Percentiles rank a stretch among this genome's conserved stretches.
Conservation (phyloP, 2,797 vertebrate species). For the Mormyrops attenuatus region DNA sequence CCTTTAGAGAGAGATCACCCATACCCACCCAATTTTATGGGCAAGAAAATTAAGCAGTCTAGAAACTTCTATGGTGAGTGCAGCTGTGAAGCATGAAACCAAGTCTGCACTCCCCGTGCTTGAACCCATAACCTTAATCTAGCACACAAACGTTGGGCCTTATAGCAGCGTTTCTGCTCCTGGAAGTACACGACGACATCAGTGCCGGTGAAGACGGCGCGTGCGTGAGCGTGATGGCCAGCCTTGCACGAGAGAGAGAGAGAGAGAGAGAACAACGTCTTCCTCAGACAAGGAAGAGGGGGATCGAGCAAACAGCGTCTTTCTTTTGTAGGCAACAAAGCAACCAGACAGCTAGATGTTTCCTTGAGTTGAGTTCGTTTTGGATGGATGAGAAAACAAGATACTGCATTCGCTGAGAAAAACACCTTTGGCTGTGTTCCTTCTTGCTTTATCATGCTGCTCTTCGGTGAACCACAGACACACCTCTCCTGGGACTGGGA, state of each 20-base stretch:
- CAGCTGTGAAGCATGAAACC: conserved; percentile 22
- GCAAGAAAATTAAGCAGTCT: neutral
- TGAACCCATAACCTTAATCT: conserved; percentile 7
- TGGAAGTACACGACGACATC: conserved; percentile 13
- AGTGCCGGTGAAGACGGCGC: neutral
- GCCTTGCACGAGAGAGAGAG: neutral
- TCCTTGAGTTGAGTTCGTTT: neutral
- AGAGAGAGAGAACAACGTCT: neutral
- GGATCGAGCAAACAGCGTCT: neutral
- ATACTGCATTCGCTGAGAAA: neutral
- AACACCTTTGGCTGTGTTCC: neutral
- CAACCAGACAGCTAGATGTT: neutral
- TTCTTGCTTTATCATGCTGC: conserved; percentile 8
- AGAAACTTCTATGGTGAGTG: neutral
- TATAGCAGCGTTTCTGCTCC: neutral
- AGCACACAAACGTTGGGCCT: conserved; percentile 11
- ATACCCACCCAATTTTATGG: neutral
- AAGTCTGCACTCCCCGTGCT: conserved; percentile 11
- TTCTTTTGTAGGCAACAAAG: conserved; percentile 17
- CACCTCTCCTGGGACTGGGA: neutral
- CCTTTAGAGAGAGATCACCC: neutral
- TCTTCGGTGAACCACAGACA: neutral
- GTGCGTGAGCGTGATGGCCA: neutral
- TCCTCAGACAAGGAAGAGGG: neutral
- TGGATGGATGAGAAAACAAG: neutral